A percentile compares a stretch with the other conserved stretches of the same genome.
phyloP scores from a whole-genome alignment of 1,140 invertebrate genomes.

The Geopemphigus sp. region DNA sequence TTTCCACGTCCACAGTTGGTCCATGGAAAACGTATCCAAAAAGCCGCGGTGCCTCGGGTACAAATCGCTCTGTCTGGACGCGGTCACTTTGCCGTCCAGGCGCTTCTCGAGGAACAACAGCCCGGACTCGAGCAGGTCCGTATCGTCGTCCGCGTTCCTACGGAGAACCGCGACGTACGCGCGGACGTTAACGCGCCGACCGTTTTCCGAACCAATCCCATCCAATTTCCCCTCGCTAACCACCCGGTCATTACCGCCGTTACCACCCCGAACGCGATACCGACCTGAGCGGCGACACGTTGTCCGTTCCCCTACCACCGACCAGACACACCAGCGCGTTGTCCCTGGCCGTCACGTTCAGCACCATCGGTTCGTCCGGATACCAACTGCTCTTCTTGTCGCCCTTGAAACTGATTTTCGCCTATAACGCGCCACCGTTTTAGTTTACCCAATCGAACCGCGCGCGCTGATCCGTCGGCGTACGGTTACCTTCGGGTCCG shows the following conservation, averaged over 20 bases:
- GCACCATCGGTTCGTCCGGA: constrained; percentile 59
- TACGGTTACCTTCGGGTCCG: constrained; percentile 63
- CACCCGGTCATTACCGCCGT: too few relatives aligned
- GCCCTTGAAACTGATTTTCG: constrained; percentile 39
- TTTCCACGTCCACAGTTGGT: constrained; percentile 65
- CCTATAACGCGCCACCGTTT: background rate
- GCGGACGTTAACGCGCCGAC: too few relatives aligned
- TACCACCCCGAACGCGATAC: too few relatives aligned
- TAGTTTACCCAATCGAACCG: background rate
- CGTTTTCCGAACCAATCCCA: too few relatives aligned
- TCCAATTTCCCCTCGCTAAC: too few relatives aligned
- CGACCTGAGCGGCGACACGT: constrained; percentile 41
- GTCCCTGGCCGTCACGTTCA: constrained; percentile 60
- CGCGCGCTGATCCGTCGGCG: background rate
- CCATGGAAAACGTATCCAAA: constrained; percentile 54
- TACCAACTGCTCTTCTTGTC: constrained; percentile 45
- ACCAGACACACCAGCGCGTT: constrained; percentile 62
- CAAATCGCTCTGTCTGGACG: constrained; percentile 56
- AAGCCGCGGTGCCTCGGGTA: constrained; percentile 35
- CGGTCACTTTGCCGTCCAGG: constrained; percentile 55
- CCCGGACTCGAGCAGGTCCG: constrained; percentile 21
- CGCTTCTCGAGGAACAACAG: constrained; percentile 53
- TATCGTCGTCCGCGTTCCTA: constrained; percentile 41
- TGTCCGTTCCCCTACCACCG: constrained; percentile 56
- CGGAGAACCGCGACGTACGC: too few relatives aligned